phyloP scores from a whole-genome alignment of 1,140 invertebrate species.

The Drosophila subobscura region DNA sequence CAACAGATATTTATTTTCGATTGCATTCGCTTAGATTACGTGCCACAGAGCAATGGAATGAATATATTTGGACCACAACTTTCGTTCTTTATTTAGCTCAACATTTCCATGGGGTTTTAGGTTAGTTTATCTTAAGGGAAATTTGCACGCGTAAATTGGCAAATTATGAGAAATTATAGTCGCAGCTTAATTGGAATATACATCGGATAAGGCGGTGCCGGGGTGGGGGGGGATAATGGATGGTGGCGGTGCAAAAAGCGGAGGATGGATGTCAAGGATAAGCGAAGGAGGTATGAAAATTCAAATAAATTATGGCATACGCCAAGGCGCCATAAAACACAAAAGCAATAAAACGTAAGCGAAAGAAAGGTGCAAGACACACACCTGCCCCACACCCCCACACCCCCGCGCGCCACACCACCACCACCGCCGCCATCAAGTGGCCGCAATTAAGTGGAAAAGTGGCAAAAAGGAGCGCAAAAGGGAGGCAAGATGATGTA shows the following conservation, averaged over 20 bases:
- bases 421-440: slow-evolving; percentile 1
- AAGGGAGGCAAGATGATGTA: slow-evolving; percentile 2
- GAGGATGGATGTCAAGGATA: slow-evolving; percentile 9
- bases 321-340: slow-evolving; percentile 64
- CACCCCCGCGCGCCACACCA: background rate
- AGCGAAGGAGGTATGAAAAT: slow-evolving; percentile 51
- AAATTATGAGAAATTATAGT: slow-evolving; percentile 41
- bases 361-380: slow-evolving; percentile 14
- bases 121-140: too few relatives aligned
- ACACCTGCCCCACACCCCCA: background rate
- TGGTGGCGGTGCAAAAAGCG: background rate
- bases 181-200: slow-evolving; percentile 40
- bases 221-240: background rate
- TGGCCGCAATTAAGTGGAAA: slow-evolving; percentile 47
- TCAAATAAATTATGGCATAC: slow-evolving; percentile 68
- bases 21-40: too few relatives aligned
- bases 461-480: slow-evolving; percentile 14
- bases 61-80: too few relatives aligned
- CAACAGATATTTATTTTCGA: background rate
- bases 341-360: slow-evolving; percentile 53
- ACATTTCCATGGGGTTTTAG: background rate
- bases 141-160: slow-evolving; percentile 10
- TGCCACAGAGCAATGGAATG: background rate
- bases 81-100: background rate
- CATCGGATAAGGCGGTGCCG: slow-evolving; percentile 9